Evolutionary conservation across 2,113 vertebrate species (phyloP).

Genomic region (Zosterops hypoxanthus): DNA sequence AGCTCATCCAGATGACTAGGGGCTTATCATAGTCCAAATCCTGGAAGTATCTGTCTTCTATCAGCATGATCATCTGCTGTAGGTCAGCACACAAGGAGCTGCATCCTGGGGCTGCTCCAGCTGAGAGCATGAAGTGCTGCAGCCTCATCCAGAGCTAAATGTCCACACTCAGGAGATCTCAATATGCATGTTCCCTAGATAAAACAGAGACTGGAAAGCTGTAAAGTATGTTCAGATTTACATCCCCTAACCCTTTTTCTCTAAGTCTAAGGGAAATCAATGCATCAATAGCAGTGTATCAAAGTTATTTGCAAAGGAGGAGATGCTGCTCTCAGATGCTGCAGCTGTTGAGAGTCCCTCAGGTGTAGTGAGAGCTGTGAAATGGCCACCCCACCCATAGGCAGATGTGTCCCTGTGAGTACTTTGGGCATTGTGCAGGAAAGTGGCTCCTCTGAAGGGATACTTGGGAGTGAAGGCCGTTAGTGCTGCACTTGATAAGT

Average conservation of each 20-base stretch:
- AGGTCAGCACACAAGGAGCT: background rate
- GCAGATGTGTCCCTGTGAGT: background rate
- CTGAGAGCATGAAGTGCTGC: background rate
- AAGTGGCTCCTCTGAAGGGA: background rate
- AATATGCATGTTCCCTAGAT: background rate
- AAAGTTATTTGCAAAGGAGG: background rate
- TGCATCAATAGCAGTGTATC: background rate
- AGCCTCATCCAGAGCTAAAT: background rate
- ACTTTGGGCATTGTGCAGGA: fast-evolving
- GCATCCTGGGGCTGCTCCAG: background rate
- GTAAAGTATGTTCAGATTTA: background rate
- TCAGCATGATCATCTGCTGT: background rate
- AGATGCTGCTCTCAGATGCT: background rate
- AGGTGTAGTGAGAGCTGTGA: background rate
- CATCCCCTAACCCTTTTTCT: background rate
- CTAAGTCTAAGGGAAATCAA: background rate
- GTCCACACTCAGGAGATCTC: fast-evolving
- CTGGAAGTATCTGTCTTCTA: background rate
- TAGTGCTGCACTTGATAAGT: background rate
- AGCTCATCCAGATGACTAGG: background rate
- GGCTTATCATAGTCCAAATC: background rate
- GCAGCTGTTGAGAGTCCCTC: background rate
- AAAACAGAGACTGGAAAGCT: background rate
- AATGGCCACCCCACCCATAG: background rate
- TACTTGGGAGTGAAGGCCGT: background rate